Conservation (phyloP, 2,888 invertebrate species). For the Eremobia ochroleuca region DNA sequence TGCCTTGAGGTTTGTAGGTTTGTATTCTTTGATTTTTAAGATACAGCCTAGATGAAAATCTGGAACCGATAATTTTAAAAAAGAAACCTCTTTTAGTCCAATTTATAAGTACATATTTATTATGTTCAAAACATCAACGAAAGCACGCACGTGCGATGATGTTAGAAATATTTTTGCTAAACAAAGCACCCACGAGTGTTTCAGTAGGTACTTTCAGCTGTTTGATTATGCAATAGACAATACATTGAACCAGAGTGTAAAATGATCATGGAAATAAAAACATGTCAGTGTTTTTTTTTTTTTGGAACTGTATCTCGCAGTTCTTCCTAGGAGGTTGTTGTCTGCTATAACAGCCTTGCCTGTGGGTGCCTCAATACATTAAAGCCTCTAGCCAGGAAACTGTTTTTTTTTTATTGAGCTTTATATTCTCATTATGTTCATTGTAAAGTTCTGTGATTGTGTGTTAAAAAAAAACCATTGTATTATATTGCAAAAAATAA, state of each 20-base stretch:
- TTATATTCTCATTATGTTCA: not conserved
- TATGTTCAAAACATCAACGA: constrained; percentile 25
- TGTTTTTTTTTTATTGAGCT: not conserved
- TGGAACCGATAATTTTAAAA: not conserved
- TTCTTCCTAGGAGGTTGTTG: not conserved
- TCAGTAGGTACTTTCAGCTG: not conserved
- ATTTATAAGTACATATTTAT: not conserved
- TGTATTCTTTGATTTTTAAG: not conserved
- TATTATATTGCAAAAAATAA: not conserved
- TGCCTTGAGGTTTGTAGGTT: constrained; percentile 2
- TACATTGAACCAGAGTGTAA: not conserved
- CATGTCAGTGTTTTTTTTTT: not conserved
- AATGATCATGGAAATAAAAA: not conserved
- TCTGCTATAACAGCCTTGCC: no score
- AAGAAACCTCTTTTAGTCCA: not conserved
- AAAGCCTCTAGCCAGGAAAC: not conserved
- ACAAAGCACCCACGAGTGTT: constrained; percentile 17
- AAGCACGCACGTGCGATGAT: constrained; percentile 52
- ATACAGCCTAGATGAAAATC: constrained; percentile 25
- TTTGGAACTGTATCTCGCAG: not conserved
- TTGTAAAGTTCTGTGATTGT: not conserved
- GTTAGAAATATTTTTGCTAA: constrained; percentile 22
- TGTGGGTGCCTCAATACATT: not conserved
- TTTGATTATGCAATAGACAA: constrained; percentile 14
- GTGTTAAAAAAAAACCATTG: not conserved